Evolutionary conservation across 2,113 vertebrate species (phyloP).

Genomic region (Crotalus horridus): DNA sequence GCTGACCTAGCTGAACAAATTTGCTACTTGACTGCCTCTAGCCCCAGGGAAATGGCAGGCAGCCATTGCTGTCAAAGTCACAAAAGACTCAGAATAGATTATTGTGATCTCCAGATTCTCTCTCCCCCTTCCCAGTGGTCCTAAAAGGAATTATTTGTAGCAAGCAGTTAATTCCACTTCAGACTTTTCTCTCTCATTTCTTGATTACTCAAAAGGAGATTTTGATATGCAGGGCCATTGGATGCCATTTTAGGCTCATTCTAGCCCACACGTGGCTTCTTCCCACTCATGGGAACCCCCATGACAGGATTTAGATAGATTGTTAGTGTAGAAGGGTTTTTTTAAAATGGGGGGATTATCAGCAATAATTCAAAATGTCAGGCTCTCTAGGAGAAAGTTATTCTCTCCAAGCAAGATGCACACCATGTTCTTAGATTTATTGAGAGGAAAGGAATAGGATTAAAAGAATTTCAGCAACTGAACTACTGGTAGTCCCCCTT

Average conservation of each 20-base stretch:
- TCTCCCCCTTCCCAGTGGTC: background rate
- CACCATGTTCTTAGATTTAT: background rate
- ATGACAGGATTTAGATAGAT: background rate
- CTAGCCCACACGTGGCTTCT: background rate
- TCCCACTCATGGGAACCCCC: background rate
- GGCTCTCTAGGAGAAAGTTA: background rate
- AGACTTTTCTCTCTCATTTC: accelerated
- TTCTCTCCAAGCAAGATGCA: background rate
- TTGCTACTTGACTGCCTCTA: background rate
- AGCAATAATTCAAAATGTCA: background rate
- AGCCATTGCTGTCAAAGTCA: background rate
- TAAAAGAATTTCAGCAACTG: background rate
- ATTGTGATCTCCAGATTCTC: constrained; percentile 2
- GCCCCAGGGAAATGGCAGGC: accelerated
- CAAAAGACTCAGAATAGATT: background rate
- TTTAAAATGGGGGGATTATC: background rate
- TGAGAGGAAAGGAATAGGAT: background rate
- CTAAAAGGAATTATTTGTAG: background rate
- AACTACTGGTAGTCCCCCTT: background rate
- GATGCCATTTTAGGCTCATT: background rate
- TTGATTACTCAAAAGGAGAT: background rate
- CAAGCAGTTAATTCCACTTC: background rate
- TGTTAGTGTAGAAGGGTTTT: background rate
- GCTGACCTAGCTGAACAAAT: background rate
- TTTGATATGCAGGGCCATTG: background rate